Evolutionary conservation across 30 jellyfish, hydroid and myxozoan species (phyloP).

Genomic region (Clytia hemisphaerica): DNA sequence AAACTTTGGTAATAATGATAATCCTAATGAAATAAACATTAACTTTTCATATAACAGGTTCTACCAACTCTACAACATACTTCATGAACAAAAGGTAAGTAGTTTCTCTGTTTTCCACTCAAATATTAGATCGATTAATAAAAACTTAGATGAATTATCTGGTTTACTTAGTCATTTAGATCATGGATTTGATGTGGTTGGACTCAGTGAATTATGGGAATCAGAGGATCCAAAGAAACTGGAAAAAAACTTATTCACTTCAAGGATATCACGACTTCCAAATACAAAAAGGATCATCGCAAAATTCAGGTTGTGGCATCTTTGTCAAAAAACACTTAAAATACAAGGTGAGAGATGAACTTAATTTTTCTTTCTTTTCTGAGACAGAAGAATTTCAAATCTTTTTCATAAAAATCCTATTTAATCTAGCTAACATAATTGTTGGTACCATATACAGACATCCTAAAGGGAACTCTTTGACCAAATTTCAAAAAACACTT

Average conservation of each 20-base stretch:
- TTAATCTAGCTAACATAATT: conserved; percentile 3
- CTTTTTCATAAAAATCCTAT: conserved; percentile 25
- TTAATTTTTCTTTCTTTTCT: conserved; percentile 14
- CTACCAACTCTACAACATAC: too few species aligned
- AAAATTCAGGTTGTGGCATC: conserved; percentile 51
- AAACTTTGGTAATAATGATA: too few species aligned
- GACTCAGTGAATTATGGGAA: conserved; percentile 28
- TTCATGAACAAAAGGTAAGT: too few species aligned
- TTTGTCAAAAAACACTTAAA: conserved; percentile 25
- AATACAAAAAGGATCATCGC: conserved; percentile 18
- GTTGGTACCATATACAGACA: background rate
- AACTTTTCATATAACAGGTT: too few species aligned
- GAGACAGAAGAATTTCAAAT: conserved; percentile 25
- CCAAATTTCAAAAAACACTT: background rate
- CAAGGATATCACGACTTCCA: conserved; percentile 26
- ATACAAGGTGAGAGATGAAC: conserved; percentile 26
- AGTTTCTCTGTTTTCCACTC: conserved; percentile 20
- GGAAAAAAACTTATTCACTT: conserved; percentile 12
- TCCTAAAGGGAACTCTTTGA: background rate
- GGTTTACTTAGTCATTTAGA: conserved; percentile 17
- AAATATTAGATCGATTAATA: conserved; percentile 25
- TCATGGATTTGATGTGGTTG: conserved; percentile 27
- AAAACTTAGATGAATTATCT: conserved; percentile 22
- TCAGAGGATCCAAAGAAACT: conserved; percentile 7
- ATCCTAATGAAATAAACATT: too few species aligned